Base-by-base conservation (phyloP, 2,888 invertebrate species). In the Mantis religiosa region DNA sequence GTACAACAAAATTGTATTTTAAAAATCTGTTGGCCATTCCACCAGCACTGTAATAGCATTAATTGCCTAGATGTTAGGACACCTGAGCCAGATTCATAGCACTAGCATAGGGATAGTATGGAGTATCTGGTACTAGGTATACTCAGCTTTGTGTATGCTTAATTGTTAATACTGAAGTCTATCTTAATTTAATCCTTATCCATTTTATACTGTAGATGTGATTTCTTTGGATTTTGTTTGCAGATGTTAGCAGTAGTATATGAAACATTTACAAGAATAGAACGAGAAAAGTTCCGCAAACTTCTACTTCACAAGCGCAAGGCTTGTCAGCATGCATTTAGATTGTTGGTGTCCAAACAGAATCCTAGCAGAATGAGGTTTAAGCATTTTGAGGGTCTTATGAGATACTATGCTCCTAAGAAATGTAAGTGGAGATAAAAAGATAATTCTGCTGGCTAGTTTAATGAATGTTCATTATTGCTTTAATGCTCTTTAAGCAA, bases 171-270 rank as follows among this genome's bases (percentile, higher is more conserved):
- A 34, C 34, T 34, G 34, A 34, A 6, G 8, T 34, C 3, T 34
- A 34, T 6, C 8, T 41, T 41, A 1, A 7, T 41, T 9, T 41
- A 41, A 41, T 9, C 41, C 41, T 41, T 41, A 41, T 1, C 12
- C 12, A 41, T 41, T 41, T 0, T 41, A 12, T 41, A 12, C 41
- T 41, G 41, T 41, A 34, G 3, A 12, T 12, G 41, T 41, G 41
- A 41, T 20, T 28, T 28, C 25, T 83, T 83, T n/a, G 20, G 30
- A 28, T 28, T 41, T 7, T 87, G 34, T 88, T 9, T 34, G 15
- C 92, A 97, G 96, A 96, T 98, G 96, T 94, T 98, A 91, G 98
- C 98, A 89, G 98, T 98, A 54, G 98, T 98, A 7, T 98, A 98
- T 93, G 98, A 98, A 93, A 96, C 97, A 0, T 98, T 98, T 92